phyloP scores from a whole-genome alignment of 2,888 invertebrate species.

The Biston stratarius region DNA sequence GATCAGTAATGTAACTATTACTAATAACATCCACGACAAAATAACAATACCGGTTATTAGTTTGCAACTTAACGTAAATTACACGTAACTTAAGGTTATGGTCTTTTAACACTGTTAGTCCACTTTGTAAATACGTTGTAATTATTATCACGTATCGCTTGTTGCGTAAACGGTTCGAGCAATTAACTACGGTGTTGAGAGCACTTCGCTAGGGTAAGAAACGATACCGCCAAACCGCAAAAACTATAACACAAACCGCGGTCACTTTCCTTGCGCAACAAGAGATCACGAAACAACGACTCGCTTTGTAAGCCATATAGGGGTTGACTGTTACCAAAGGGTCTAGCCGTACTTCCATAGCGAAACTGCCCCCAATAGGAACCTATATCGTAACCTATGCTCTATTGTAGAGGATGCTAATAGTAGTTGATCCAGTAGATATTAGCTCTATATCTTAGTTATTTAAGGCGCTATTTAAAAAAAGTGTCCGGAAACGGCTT shows the following conservation, averaged over 20 bases:
- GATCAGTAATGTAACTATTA: conserved; percentile 24
- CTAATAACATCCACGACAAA: conserved; percentile 30
- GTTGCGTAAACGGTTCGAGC: conserved; percentile 25
- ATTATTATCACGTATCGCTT: conserved; percentile 25
- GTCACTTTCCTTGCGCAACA: not conserved
- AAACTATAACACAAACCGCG: not conserved
- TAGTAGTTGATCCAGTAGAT: too few relatives aligned
- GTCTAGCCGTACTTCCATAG: too few relatives aligned
- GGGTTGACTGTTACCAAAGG: too few relatives aligned
- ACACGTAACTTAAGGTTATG: conserved; percentile 28
- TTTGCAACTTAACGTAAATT: conserved; percentile 16
- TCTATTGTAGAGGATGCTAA: too few relatives aligned
- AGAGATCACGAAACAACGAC: not conserved
- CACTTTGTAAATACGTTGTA: conserved; percentile 16
- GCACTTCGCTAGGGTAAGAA: conserved; percentile 3
- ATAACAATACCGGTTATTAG: conserved; percentile 22
- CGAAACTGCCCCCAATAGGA: too few relatives aligned
- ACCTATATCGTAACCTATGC: too few relatives aligned
- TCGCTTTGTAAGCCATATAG: too few relatives aligned
- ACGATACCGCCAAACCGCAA: too few relatives aligned
- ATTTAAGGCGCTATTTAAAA: too few relatives aligned
- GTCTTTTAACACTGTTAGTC: conserved; percentile 25
- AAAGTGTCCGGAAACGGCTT: too few relatives aligned
- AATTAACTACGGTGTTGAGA: conserved; percentile 10
- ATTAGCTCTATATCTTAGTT: too few relatives aligned